phyloP scores from a whole-genome alignment of 2,888 invertebrate genomes.

The Cryptocephalus primarius region DNA sequence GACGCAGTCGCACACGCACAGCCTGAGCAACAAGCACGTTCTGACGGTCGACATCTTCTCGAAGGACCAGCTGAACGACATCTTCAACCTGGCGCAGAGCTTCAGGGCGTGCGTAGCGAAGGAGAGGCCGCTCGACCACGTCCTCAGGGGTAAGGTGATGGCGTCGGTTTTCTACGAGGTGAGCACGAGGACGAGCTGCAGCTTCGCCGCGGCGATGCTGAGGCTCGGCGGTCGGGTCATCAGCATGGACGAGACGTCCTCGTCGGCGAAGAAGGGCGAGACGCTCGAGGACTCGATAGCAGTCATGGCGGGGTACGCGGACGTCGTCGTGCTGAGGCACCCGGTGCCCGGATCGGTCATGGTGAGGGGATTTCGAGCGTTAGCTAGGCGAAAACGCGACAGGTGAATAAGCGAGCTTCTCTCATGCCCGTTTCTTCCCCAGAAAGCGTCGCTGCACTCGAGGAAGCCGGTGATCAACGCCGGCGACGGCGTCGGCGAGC shows the following conservation, averaged over 20 bases:
- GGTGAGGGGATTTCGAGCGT: no score
- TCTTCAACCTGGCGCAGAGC: constrained; percentile 88
- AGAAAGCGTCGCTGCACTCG: constrained; percentile 74
- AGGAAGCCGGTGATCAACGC: constrained; percentile 94
- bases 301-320: constrained; percentile 85
- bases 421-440: no score
- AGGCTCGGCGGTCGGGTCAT: constrained; percentile 89
- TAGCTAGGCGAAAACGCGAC: no score
- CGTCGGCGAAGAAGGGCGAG: constrained; percentile 96
- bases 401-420: no score
- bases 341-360: constrained; percentile 84
- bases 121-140: constrained; percentile 73
- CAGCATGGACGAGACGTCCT: constrained; percentile 78
- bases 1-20: constrained; percentile 29
- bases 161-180: constrained; percentile 96
- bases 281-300: constrained; percentile 79
- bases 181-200: constrained; percentile 91
- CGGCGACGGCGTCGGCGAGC: constrained; percentile 94
- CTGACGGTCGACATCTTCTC: constrained; percentile 76
- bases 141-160: constrained; percentile 85
- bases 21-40: constrained; percentile 65
- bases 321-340: constrained; percentile 89
- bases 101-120: constrained; percentile 74
- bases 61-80: constrained; percentile 82
- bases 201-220: constrained; percentile 95